A percentile compares a stretch with the other conserved stretches of the same genome.
These are phyloP conservation scores for Erpornis zantholeuca DNA, from an alignment of 2,113 vertebrate species.

Conservation along the genomic window DNA sequence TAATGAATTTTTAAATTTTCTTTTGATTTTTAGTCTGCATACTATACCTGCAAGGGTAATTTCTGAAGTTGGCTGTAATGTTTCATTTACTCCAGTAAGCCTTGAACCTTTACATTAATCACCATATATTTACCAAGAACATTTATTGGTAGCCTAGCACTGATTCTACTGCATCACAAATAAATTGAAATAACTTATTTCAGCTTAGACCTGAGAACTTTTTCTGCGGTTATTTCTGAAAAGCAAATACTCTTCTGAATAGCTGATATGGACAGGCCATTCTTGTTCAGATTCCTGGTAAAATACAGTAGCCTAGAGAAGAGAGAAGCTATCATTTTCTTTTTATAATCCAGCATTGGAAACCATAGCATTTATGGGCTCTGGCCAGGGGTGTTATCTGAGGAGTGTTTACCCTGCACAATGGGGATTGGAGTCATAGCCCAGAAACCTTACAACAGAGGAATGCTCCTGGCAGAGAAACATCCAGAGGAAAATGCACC, in stretches of 20 bases:
- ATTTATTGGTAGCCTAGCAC: not conserved
- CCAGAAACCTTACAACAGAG: conserved; percentile 44
- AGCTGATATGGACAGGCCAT: not conserved
- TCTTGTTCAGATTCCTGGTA: conserved; percentile 15
- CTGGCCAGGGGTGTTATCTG: conserved; percentile 29
- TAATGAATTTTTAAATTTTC: not conserved
- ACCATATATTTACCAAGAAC: not conserved
- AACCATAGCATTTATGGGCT: conserved; percentile 33
- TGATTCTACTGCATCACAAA: not conserved
- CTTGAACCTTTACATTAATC: not conserved
- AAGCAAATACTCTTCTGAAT: conserved; percentile 34
- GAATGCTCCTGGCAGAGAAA: conserved; percentile 16
- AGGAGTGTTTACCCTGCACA: conserved; percentile 45
- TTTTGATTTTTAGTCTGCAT: not conserved
- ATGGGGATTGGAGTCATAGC: conserved; percentile 25
- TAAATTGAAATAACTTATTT: not conserved
- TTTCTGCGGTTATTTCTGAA: conserved; percentile 10
- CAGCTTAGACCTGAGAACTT: not conserved
- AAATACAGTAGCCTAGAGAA: conserved; percentile 25
- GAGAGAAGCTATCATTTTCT: conserved; percentile 5
- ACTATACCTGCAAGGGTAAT: not conserved
- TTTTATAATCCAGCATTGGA: conserved; percentile 27
- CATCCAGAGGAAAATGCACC: not conserved
- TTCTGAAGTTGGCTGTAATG: not conserved
- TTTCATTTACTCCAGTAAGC: not conserved